Base-by-base conservation (phyloP, 2,797 vertebrate species). In the Echiichthys vipera region DNA sequence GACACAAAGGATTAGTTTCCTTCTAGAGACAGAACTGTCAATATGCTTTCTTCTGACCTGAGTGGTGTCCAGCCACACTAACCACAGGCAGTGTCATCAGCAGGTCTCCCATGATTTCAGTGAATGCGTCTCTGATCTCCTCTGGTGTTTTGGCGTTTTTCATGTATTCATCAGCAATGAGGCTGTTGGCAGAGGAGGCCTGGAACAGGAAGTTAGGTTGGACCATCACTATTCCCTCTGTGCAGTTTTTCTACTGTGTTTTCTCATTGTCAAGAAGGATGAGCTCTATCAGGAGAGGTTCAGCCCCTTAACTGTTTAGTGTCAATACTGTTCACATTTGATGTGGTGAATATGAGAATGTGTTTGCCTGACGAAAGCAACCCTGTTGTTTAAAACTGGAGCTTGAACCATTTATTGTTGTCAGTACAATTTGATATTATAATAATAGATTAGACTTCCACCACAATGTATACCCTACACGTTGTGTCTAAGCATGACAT, bases 31-130 rank as follows among this genome's bases (percentile, higher is more conserved):
- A 47, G 24, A n/a, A 8, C 24, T 47, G 15, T 20, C 14, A 14
- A 12, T 7, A 24, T 18, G 45, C 27, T 12, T 20, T 70, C 20
- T 18, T 29, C 92, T 89, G 57, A 97, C 96, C 96, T 95, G 93
- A 83, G 55, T 97, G 96, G 83, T 94, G 87, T 4, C 71, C 88
- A 7, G 96, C 96, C 42, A 94, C 92, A 34, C 69, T 83, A 39
- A 95, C 22, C 0, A 93, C 81, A 6, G 96, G 80, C 13, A 95
- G 8, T n/a, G 93, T 90, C 90, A 98, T 95, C 7, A 94, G 36
- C 13, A 90, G 0, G 80, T 98, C 96, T 66, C 94, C 95, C 0
- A 96, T 4, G 37, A 95, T 71, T 12, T 96, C 91, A 27, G 96
- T 93, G 64, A 97, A 89, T 0, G 55, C 49, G 2, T 96, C 91